These are phyloP conservation scores for Lymantria monacha DNA, from an alignment of 2,888 invertebrate species.

Conservation along the genomic window DNA sequence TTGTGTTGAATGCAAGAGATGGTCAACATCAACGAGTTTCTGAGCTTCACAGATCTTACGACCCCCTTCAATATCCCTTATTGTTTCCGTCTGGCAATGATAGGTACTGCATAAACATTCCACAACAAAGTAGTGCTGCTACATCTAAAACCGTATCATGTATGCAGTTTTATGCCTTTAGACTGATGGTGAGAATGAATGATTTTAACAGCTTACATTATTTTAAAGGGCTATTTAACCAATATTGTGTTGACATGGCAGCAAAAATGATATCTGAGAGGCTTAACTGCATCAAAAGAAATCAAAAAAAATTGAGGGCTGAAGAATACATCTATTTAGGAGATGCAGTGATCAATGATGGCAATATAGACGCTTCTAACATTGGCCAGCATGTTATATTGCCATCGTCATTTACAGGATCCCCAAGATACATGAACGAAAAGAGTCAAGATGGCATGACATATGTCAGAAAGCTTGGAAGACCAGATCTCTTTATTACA, in stretches of 20 bases:
- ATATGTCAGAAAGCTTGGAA: conserved; percentile 20
- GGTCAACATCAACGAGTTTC: conserved; percentile 24
- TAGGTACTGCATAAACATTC: conserved; percentile 21
- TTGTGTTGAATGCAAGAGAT: conserved; percentile 17
- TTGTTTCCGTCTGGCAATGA: conserved; percentile 17
- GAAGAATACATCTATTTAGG: conserved; percentile 26
- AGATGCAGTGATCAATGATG: conserved; percentile 23
- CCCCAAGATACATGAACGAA: conserved; percentile 14
- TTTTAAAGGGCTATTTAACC: background rate
- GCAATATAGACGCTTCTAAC: conserved; percentile 18
- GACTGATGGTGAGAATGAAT: background rate
- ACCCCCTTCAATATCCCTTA: conserved; percentile 27
- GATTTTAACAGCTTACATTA: too few species aligned
- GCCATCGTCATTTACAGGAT: conserved; percentile 31
- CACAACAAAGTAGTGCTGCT: conserved; percentile 12
- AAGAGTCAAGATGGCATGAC: background rate
- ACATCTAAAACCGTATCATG: background rate
- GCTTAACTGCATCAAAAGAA: background rate
- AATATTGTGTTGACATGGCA: background rate
- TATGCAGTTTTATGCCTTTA: background rate
- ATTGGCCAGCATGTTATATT: conserved; percentile 28
- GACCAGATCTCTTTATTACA: conserved; percentile 25
- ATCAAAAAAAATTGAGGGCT: conserved; percentile 17
- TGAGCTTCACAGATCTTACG: conserved; percentile 15
- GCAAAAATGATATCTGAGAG: background rate